Percentiles rank a stretch among this genome's conserved stretches.
Conservation (phyloP, 2,113 vertebrate species). For the Melanerpes aurifrons region DNA sequence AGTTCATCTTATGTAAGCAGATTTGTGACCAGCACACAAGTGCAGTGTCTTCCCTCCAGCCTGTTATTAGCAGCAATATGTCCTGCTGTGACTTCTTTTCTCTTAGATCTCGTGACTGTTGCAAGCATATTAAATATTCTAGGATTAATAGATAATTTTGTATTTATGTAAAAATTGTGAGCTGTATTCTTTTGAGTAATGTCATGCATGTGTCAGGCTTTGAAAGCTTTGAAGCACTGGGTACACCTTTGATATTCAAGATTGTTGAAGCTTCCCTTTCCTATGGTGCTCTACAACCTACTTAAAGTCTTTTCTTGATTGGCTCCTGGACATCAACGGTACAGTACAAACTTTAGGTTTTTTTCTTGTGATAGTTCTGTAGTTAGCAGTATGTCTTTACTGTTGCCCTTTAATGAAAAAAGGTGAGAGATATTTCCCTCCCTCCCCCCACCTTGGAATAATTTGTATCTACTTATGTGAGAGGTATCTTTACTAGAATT, state of each 20-base stretch:
- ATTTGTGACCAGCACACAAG: not conserved
- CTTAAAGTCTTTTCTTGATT: not conserved
- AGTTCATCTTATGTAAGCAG: slow-evolving; percentile 23
- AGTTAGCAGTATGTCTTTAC: not conserved
- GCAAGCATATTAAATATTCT: not conserved
- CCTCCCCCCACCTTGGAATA: not conserved
- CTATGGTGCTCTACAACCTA: not conserved
- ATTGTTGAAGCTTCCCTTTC: not conserved
- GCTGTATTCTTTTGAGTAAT: not conserved
- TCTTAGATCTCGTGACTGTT: not conserved
- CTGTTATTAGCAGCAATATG: not conserved
- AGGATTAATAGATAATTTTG: not conserved
- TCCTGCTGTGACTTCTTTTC: not conserved
- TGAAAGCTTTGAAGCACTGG: not conserved
- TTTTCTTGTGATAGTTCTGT: not conserved
- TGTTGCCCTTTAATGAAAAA: not conserved
- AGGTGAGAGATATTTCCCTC: not conserved
- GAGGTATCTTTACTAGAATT: not conserved
- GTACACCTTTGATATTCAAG: not conserved
- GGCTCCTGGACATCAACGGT: not conserved
- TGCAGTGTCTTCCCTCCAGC: not conserved
- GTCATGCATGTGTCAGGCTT: not conserved
- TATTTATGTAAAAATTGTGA: not conserved
- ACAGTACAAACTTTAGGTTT: not conserved
- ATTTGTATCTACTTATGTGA: not conserved